phyloP scores from a whole-genome alignment of 2,113 vertebrate species.

The Meleagris gallopavo region DNA sequence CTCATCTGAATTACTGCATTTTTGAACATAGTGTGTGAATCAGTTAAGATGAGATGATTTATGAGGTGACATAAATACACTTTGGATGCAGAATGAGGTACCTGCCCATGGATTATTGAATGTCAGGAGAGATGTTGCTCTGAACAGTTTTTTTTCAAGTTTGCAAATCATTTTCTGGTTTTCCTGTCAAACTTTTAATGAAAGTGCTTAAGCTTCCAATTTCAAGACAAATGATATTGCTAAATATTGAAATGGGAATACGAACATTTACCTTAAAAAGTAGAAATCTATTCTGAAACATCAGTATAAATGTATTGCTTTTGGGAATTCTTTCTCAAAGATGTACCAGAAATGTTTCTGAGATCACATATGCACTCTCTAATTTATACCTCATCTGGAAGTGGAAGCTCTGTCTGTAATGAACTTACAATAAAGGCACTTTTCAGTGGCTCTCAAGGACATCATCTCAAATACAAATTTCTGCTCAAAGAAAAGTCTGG shows the following conservation, averaged over 20 bases:
- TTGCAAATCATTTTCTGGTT: neutral
- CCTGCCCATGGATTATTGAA: neutral
- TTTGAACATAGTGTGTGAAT: neutral
- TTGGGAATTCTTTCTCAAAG: neutral
- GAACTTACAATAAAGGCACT: neutral
- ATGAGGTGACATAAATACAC: conserved; percentile 4
- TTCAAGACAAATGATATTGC: neutral
- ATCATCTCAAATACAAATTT: neutral
- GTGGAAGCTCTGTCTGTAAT: neutral
- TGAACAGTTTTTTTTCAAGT: neutral
- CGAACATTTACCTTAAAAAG: neutral
- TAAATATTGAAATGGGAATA: neutral
- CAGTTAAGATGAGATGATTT: neutral
- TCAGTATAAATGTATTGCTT: neutral
- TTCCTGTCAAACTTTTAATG: neutral
- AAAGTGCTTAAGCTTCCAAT: neutral
- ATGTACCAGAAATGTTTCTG: neutral
- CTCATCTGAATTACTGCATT: conserved; percentile 4
- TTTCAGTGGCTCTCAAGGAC: neutral
- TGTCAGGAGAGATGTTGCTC: neutral
- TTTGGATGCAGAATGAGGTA: neutral
- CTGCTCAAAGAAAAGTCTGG: neutral
- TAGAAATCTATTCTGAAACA: neutral
- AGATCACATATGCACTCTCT: neutral
- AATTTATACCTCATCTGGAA: neutral